A percentile compares a stretch with the other conserved stretches of the same genome.
These are phyloP conservation scores for Villa cingulata DNA, from an alignment of 2,888 invertebrate genomes.

Conservation along the genomic window DNA sequence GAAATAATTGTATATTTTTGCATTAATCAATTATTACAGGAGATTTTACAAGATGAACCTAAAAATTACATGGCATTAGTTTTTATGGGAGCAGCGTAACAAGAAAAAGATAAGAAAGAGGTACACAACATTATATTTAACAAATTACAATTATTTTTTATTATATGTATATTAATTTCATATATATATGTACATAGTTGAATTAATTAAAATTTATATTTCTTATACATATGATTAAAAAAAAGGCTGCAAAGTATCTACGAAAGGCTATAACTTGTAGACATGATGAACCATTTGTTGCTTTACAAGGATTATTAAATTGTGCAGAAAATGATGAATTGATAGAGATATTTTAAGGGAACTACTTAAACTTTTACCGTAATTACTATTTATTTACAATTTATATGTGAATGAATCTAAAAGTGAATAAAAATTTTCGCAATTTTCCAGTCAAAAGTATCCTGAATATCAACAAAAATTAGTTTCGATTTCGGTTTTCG, in stretches of 20 bases:
- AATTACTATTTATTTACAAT: too few species aligned
- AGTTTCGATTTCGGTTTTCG: slow-evolving; percentile 12
- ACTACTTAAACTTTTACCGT: slow-evolving; percentile 52
- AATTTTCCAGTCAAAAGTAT: slow-evolving; percentile 24
- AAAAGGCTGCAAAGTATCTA: slow-evolving; percentile 28
- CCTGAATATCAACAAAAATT: slow-evolving; percentile 26
- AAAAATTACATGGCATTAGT: slow-evolving; percentile 72
- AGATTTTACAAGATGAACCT: slow-evolving; percentile 58
- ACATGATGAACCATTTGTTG: slow-evolving; percentile 39
- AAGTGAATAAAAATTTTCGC: too few species aligned
- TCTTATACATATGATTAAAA: too few species aligned
- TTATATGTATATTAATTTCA: neutral
- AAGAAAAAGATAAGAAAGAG: slow-evolving; percentile 53
- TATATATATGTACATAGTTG: neutral
- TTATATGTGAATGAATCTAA: too few species aligned
- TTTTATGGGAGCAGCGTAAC: slow-evolving; percentile 66
- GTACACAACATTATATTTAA: slow-evolving; percentile 31
- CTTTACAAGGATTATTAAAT: slow-evolving; percentile 67
- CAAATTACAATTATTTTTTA: too few species aligned
- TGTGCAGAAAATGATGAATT: slow-evolving; percentile 59
- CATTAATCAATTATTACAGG: slow-evolving; percentile 29
- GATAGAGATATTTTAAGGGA: slow-evolving; percentile 53
- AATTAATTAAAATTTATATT: neutral
- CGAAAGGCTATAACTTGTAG: slow-evolving; percentile 43
- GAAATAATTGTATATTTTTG: too few species aligned